Conservation (phyloP, 35 echinoderm and acorn worm species). For the Strongylocentrotus purpuratus region DNA sequence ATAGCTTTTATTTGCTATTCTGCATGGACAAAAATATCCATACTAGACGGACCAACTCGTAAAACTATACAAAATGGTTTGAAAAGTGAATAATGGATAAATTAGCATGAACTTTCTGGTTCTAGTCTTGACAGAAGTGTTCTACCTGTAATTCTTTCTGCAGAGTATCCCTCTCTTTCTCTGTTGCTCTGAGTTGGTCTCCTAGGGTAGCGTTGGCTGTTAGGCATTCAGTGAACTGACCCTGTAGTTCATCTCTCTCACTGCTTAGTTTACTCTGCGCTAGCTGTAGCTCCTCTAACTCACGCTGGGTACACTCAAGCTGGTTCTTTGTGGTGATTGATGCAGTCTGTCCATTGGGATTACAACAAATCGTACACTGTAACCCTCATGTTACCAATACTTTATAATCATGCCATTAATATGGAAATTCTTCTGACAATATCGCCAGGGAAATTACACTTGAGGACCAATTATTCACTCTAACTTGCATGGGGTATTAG, state of each 20-base stretch:
- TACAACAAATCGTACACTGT: background rate
- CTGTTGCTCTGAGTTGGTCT: constrained; percentile 73
- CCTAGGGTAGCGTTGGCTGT: constrained; percentile 69
- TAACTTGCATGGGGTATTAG: too few species aligned
- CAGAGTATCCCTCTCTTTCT: constrained; percentile 87
- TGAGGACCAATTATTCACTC: too few species aligned
- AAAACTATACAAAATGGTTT: too few species aligned
- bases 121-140: background rate
- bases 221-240: constrained; percentile 75
- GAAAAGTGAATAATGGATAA: background rate
- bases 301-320: constrained; percentile 38
- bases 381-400: too few species aligned
- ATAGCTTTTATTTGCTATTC: too few species aligned
- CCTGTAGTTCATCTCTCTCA: constrained; percentile 81
- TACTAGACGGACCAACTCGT: too few species aligned
- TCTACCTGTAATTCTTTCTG: constrained; percentile 79
- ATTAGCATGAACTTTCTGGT: background rate
- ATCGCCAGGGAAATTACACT: too few species aligned
- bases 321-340: background rate
- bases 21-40: too few species aligned
- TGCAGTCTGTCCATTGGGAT: background rate
- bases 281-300: constrained; percentile 73
- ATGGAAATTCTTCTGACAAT: too few species aligned
- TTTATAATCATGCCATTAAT: too few species aligned
- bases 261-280: constrained; percentile 57